phyloP scores from a whole-genome alignment of 2,888 invertebrate species.

The Polydrusus pterygomalis region DNA sequence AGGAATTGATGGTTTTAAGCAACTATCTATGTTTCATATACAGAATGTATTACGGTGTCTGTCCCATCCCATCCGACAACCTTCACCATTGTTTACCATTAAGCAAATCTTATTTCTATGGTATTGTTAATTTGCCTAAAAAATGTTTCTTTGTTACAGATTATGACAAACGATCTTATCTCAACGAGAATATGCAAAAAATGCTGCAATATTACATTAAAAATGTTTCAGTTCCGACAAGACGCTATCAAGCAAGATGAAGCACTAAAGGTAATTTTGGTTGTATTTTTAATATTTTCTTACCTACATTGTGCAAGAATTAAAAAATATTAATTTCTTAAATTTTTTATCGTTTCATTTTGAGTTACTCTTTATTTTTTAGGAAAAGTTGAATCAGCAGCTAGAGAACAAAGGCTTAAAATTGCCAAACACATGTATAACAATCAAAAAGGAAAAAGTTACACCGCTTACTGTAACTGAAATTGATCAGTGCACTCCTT shows the following conservation, averaged over 20 bases:
- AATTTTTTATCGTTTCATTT: no score
- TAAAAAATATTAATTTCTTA: no score
- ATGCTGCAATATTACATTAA: slow-evolving; percentile 62
- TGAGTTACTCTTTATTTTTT: slow-evolving; percentile 11
- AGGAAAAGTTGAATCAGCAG: slow-evolving; percentile 32
- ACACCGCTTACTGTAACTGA: neutral
- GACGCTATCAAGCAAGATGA: slow-evolving; percentile 60
- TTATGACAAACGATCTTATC: slow-evolving; percentile 58
- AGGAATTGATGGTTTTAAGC: no score
- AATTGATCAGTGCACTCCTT: neutral
- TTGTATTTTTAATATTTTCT: no score
- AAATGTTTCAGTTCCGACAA: slow-evolving; percentile 62
- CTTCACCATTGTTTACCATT: no score
- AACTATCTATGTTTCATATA: no score
- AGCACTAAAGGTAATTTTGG: slow-evolving; percentile 60
- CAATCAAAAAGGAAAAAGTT: slow-evolving; percentile 13
- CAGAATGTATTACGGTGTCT: no score
- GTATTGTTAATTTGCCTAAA: no score
- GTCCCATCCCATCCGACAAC: no score
- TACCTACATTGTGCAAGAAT: no score
- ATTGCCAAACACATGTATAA: slow-evolving; percentile 40
- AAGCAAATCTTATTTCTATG: no score
- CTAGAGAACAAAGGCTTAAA: slow-evolving; percentile 31
- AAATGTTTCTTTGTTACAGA: slow-evolving; percentile 31
- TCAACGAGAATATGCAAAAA: slow-evolving; percentile 62